Evolutionary conservation across 1,140 invertebrate species (phyloP), one percentile per base, ranked within the genome.

Genomic region (Artemia franciscana): DNA sequence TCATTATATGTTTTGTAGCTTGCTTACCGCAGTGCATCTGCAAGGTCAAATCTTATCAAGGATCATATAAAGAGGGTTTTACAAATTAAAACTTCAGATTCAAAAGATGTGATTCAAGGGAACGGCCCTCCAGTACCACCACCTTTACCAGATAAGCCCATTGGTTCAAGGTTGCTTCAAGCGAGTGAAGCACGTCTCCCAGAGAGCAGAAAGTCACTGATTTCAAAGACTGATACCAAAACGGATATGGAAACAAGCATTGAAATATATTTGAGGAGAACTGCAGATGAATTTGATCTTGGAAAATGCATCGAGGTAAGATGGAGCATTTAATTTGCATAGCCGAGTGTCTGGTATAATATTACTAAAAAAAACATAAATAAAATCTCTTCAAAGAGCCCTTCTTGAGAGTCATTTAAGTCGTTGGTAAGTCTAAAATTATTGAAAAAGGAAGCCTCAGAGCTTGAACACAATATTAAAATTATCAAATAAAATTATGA

Each of bases 11-110:
- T 27, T 62, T 62, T 62, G 23, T 67, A 83, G 81, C 69, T 82
- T 56, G 73, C 80, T 5, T 83, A 82, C 69, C 74, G 80, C 26
- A 77, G 80, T 23, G 75, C 75, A 4, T 74, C 78, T 39, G 72
- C 75, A 23, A 70, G 73, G 57, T 60, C 80, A n/a, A 66, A 70
- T 5, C 76, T 76, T 28, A 73, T 80, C 18, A 73, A 75, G 62
- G 73, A 76, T 1, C 73, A 77, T 63, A 68, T 82, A 0, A 69
- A 74, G 21, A 68, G 75, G 28, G 68, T 79, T 23, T 70, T 82
- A 3, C 74, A 79, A 67, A 73, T 80, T 26, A 77, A 18, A 18
- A 51, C 76, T 30, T 58, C 64, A 66, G 23, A 63, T 66, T 7
- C 63, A 28, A 62, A 60, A 58, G 39, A 63, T 30, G 39, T 58